Conservation (phyloP, 1,140 invertebrate genomes). For the Leucophenga varia region DNA sequence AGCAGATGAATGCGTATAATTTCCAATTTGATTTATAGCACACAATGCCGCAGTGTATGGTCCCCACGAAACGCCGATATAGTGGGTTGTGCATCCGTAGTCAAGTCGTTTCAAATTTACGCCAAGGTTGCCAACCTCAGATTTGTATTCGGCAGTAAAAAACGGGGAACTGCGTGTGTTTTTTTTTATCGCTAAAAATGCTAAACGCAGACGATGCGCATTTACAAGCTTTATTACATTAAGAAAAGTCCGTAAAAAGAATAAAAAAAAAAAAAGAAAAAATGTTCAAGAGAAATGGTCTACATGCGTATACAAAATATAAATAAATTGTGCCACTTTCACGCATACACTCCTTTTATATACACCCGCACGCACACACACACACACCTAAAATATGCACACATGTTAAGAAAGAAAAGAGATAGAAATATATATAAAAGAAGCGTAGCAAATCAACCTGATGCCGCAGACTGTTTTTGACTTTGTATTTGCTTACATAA, state of each 20-base stretch:
- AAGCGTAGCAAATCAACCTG: conserved; percentile 4
- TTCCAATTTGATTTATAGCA: conserved; percentile 55
- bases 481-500: conserved; percentile 45
- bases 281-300: no score
- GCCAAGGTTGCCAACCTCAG: conserved; percentile 34
- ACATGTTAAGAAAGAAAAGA: background rate
- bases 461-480: conserved; percentile 12
- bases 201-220: conserved; percentile 50
- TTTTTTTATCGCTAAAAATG: conserved; percentile 42
- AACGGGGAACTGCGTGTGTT: conserved; percentile 7
- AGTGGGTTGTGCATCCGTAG: no score
- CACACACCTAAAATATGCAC: conserved; percentile 30
- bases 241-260: conserved; percentile 51
- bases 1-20: conserved; percentile 55
- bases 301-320: no score
- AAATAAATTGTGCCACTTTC: conserved; percentile 49
- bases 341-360: conserved; percentile 53
- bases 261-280: no score
- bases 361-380: conserved; percentile 13
- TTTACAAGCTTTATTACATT: conserved; percentile 53
- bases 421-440: no score
- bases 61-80: no score
- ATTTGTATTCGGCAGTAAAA: conserved; percentile 33
- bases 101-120: background rate
- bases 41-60: conserved; percentile 32